phyloP scores from a whole-genome alignment of 2,888 invertebrate genomes.

The Agrotis segetum region DNA sequence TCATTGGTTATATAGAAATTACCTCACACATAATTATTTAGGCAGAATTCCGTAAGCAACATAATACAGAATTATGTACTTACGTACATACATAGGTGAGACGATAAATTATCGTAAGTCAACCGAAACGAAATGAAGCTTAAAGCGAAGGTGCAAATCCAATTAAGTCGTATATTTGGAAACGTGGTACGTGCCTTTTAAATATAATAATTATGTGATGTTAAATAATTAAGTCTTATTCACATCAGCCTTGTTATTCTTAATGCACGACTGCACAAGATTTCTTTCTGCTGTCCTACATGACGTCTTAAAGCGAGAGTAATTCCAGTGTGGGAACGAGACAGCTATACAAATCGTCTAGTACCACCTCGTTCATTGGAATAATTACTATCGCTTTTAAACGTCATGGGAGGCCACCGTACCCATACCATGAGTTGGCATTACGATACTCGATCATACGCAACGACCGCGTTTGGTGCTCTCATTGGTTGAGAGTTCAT shows the following conservation, averaged over 20 bases:
- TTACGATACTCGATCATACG: too few relatives aligned
- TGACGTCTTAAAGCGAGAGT: too few relatives aligned
- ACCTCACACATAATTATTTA: background rate
- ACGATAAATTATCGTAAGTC: background rate
- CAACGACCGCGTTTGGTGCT: too few relatives aligned
- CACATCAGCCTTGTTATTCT: constrained; percentile 27
- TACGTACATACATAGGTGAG: background rate
- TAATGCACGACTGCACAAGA: constrained; percentile 41
- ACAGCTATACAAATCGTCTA: too few relatives aligned
- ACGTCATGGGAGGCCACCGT: too few relatives aligned
- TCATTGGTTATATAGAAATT: background rate
- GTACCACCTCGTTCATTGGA: too few relatives aligned
- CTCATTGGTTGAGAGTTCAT: too few relatives aligned
- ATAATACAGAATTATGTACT: background rate
- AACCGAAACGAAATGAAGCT: constrained; percentile 10
- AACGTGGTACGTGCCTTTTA: constrained; percentile 5
- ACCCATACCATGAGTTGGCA: too few relatives aligned
- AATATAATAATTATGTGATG: constrained; percentile 1
- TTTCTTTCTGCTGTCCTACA: constrained; percentile 5
- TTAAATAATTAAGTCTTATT: constrained; percentile 28
- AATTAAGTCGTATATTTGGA: constrained; percentile 4
- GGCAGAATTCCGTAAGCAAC: background rate
- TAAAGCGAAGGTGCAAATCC: background rate
- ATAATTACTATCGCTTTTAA: too few relatives aligned
- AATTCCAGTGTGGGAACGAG: too few relatives aligned